Conservation (phyloP, 1,140 invertebrate species). For the Tyrophagus putrescentiae region DNA sequence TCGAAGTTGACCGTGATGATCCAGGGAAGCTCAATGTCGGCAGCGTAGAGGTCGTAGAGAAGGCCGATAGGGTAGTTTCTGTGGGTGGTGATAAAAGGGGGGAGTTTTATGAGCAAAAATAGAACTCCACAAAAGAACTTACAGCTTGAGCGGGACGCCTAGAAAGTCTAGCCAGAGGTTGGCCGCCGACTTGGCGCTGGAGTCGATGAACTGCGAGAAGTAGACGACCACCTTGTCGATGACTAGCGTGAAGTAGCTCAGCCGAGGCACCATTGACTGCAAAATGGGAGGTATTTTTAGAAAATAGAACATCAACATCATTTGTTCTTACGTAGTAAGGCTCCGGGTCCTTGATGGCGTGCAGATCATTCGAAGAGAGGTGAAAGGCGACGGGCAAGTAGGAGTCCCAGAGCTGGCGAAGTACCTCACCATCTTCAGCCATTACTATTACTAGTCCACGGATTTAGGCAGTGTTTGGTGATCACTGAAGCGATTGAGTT, state of each 20-base stretch:
- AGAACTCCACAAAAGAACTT: conserved; percentile 23
- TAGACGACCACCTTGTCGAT: conserved; percentile 89
- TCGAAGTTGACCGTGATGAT: conserved; percentile 82
- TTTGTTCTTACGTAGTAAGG: conserved; percentile 53
- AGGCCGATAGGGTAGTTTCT: conserved; percentile 91
- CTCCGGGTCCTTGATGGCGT: conserved; percentile 70
- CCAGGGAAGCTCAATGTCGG: conserved; percentile 58
- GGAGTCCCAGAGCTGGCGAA: conserved; percentile 87
- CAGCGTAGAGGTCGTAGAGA: conserved; percentile 62
- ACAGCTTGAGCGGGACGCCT: conserved; percentile 79
- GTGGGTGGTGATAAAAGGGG: conserved; percentile 26
- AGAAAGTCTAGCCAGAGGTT: conserved; percentile 94
- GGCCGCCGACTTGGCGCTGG: conserved; percentile 54
- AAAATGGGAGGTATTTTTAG: conserved; percentile 23
- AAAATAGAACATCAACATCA: neutral
- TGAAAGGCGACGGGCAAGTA: conserved; percentile 79
- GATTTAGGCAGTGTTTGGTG: too few species aligned
- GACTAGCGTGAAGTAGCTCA: conserved; percentile 88
- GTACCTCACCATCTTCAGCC: conserved; percentile 79
- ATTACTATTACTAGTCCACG: too few species aligned
- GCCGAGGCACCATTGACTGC: conserved; percentile 72
- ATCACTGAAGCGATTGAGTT: too few species aligned
- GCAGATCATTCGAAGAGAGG: conserved; percentile 69
- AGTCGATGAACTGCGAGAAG: conserved; percentile 63
- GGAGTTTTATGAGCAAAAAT: conserved; percentile 10